Evolutionary conservation across 37 sponge, comb jelly and placozoan species (phyloP).

Genomic region (Oopsacas minuta): DNA sequence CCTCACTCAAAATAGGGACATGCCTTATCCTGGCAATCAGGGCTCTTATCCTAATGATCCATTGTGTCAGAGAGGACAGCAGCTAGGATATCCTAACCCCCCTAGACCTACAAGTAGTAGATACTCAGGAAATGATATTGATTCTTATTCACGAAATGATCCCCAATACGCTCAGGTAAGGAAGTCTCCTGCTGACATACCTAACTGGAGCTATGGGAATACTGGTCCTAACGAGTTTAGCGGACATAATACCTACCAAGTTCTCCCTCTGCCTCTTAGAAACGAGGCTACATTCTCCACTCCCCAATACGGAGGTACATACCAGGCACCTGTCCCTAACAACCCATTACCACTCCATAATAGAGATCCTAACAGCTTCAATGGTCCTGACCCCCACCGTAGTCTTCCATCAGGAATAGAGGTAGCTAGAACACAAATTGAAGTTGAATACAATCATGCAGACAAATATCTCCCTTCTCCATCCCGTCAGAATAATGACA

Average conservation of each 20-base stretch:
- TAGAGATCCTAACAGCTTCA: neutral
- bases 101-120: neutral
- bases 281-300: neutral
- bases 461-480: no score
- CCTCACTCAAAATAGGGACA: neutral
- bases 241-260: neutral
- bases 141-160: neutral
- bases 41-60: neutral
- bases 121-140: neutral
- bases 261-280: neutral
- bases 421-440: no score
- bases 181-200: neutral
- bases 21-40: neutral
- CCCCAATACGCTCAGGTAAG: neutral
- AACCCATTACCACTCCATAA: neutral
- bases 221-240: neutral
- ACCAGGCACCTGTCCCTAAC: neutral
- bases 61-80: neutral
- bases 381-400: neutral
- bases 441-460: no score
- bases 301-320: neutral
- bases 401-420: neutral
- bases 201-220: neutral
- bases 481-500: no score
- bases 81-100: neutral